Base-by-base conservation (phyloP, 2,797 vertebrate genomes). In the Oryzias dopingdopingensis region DNA sequence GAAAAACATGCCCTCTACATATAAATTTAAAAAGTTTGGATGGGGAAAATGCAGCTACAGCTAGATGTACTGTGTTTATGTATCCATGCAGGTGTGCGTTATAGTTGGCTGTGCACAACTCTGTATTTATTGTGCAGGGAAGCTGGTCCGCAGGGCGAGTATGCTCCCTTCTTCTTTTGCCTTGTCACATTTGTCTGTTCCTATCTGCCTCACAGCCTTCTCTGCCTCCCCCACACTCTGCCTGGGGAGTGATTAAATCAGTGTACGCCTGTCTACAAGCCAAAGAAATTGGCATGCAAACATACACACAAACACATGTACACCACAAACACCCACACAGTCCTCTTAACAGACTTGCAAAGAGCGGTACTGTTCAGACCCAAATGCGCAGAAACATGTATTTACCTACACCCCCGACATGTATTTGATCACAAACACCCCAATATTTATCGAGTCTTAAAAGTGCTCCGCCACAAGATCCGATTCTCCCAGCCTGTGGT, bases 231-330 rank as follows among this genome's bases (percentile, higher is more conserved):
- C 85, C 82, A 79, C 79, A 72, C 83, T 75, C 80, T 86, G 88
- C 89, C 89, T 87, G 84, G 84, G 86, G 88, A 90, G 81, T 87
- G 87, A 90, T 90, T 91, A 88, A 88, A 91, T 91, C 88, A 87
- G 83, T 84, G 83, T 86, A 86, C 59, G 85, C 81, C 78, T 89
- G 84, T 88, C 84, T 81, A 84, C 84, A 84, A 83, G 83, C 88
- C 81, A 84, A 77, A 81, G 77, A 87, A 81, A 88, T 74, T 75
- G 74, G 74, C 79, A 66, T 24, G 71, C 65, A 78, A 67, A 72
- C 67, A 67, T 53, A 70, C 54, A 77, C 53, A 77, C 62, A 69
- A 37, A 65, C 58, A 77, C 42, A 67, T 4, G 70, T 54, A 49
- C 52, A 56, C 52, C 53, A 60, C 70, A 72, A 67, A 76, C 62